Base-by-base conservation (phyloP, 2,113 vertebrate species). In the Plotosus lineatus region DNA sequence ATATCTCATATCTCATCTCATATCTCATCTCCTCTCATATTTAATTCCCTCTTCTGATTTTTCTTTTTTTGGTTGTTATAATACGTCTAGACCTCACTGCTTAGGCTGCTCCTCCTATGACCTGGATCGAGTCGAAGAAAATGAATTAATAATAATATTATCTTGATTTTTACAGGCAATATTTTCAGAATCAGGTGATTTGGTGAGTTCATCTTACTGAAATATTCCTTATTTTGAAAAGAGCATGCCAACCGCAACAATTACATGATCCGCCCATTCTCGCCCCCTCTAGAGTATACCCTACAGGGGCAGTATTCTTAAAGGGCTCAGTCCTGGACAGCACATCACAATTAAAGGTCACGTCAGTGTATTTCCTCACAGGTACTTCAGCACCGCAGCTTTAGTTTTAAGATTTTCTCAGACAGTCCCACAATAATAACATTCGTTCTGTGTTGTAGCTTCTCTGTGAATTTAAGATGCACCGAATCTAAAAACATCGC, bases 261-360 rank as follows among this genome's bases (percentile, higher is more conserved):
- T 66, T 60, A 19, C 38, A 76, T 17, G 4, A 21, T 3, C 31
- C 28, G 1, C 1, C 7, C 11, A n/a, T 65, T 11, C 17, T 21
- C 23, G 6, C 8, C 12, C 40, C 69, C 93, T 94, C 14, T 89
- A 99, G 97, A 90, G 74, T 51, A 89, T 98, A 85, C 97, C 97
- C 17, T 98, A 97, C 0, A 76, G 90, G 83, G 94, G 90, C 56
- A 93, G 90, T 44, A 88, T 99, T 60, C 92, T 95, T 55, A 87
- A 91, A 86, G 88, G 94, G 3, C 86, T 98, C 90, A 89, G 60
- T 76, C 92, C 94, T 4, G 97, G 96, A 72, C 92, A 91, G 85
- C 95, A 96, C 42, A 87, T 98, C 53, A 94, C 94, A 55, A 87
- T 99, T 74, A 98, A 95, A 90, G 97, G 95, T 74, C 95, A 96